These are phyloP conservation scores for Nannobrachium achirus DNA, from an alignment of 2,113 vertebrate species.

Conservation along the genomic window DNA sequence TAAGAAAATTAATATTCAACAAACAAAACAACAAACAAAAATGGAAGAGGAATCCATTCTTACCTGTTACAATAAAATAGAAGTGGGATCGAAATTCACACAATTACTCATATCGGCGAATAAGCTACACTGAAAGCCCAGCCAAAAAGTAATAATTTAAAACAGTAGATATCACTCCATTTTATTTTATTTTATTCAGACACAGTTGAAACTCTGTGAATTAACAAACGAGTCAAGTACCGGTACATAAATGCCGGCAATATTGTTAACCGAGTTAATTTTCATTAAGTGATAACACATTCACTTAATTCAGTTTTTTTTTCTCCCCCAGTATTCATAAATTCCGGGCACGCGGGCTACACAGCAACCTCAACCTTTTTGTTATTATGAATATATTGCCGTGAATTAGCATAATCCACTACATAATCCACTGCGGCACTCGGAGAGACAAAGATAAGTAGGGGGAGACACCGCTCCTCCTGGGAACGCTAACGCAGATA, in stretches of 20 bases:
- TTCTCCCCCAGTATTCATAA: slow-evolving; percentile 63
- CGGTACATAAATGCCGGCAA: not conserved
- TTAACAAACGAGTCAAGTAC: slow-evolving; percentile 52
- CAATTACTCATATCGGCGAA: slow-evolving; percentile 33
- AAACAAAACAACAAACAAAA: not conserved
- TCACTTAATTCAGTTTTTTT: slow-evolving; percentile 29
- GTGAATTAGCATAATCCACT: slow-evolving; percentile 79
- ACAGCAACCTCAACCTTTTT: slow-evolving; percentile 68
- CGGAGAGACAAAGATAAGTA: slow-evolving; percentile 68
- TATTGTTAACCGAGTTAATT: slow-evolving; percentile 31
- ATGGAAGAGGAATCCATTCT: slow-evolving; percentile 11
- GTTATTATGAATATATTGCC: slow-evolving; percentile 78
- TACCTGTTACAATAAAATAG: not conserved
- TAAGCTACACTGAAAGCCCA: slow-evolving; percentile 1
- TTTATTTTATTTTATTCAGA: slow-evolving; percentile 9
- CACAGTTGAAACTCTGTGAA: slow-evolving; percentile 54
- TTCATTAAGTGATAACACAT: slow-evolving; percentile 67
- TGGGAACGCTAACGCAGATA: slow-evolving; percentile 78
- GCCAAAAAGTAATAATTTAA: slow-evolving; percentile 25
- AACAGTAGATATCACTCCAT: slow-evolving; percentile 49
- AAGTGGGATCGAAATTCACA: not conserved
- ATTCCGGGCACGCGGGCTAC: slow-evolving; percentile 60
- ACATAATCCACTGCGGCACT: slow-evolving; percentile 75
- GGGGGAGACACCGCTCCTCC: slow-evolving; percentile 76
- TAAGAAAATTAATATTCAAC: too few species aligned